A percentile compares a stretch with the other conserved stretches of the same genome.
phyloP scores from a whole-genome alignment of 2,888 invertebrate species.

The Melanostoma mellinum region DNA sequence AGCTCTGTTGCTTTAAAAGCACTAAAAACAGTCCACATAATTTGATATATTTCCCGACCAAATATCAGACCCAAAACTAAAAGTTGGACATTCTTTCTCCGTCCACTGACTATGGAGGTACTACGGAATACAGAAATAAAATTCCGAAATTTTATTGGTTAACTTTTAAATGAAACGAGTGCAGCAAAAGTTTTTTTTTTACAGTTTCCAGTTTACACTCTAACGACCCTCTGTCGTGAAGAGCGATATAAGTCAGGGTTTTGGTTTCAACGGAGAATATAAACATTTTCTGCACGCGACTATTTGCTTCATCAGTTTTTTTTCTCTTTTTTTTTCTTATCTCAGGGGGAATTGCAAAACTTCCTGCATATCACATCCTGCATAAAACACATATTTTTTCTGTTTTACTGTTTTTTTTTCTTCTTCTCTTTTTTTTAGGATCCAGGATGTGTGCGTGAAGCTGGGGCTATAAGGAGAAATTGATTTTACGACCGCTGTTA shows the following conservation, averaged over 20 bases:
- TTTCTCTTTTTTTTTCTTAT: slow-evolving; percentile 1
- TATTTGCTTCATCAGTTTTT: slow-evolving; percentile 54
- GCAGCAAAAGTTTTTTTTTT: slow-evolving; percentile 36
- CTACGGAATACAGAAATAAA: slow-evolving; percentile 40
- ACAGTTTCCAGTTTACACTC: slow-evolving; percentile 10
- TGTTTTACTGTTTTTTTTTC: background rate
- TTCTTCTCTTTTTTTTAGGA: slow-evolving; percentile 5
- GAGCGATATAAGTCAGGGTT: slow-evolving; percentile 45
- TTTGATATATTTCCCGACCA: slow-evolving; percentile 11
- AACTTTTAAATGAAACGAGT: slow-evolving; percentile 65
- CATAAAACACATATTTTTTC: background rate
- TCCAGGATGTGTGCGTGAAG: background rate
- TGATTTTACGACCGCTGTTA: slow-evolving; percentile 56
- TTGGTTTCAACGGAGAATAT: slow-evolving; percentile 35
- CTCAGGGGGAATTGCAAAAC: slow-evolving; percentile 28
- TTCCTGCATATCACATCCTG: slow-evolving; percentile 27
- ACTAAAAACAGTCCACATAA: slow-evolving; percentile 8
- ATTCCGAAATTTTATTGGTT: slow-evolving; percentile 56
- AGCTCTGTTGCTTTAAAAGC: slow-evolving; percentile 8
- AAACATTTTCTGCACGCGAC: slow-evolving; percentile 62
- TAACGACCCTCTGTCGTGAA: slow-evolving; percentile 46
- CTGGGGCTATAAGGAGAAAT: slow-evolving; percentile 10
- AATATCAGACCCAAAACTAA: slow-evolving; percentile 15
- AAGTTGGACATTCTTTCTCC: slow-evolving; percentile 9
- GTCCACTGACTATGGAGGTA: background rate